Base-by-base conservation (phyloP, 2,797 vertebrate genomes). In the Leuciscus waleckii region DNA sequence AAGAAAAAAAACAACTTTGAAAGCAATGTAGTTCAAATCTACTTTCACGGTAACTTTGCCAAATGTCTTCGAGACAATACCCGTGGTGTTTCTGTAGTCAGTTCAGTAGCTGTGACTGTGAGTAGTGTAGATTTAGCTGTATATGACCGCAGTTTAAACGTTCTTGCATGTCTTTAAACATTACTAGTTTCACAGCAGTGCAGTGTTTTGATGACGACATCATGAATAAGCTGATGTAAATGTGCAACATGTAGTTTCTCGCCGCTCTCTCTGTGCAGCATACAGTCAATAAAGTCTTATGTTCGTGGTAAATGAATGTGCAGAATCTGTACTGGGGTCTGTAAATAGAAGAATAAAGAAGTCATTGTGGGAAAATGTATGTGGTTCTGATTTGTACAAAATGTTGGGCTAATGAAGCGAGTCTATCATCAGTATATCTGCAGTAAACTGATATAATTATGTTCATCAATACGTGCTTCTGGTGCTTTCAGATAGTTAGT, bases 91-190 rank as follows among this genome's bases (percentile, higher is more conserved):
- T 46, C 11, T 46, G 46, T 49, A 46, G 78, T 58, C 39, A 7
- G 54, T 69, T 17, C 83, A 67, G 32, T 83, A 74, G 68, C 80
- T 76, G 73, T 5, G n/a, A 54, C 80, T 76, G 73, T 5, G n/a
- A 61, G 78, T 88, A 85, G 85, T 80, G 46, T 81, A 90, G 83
- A 39, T 67, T 84, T 70, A 90, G 83, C 76, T 84, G 85, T 83
- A 78, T 88, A 90, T 77, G 90, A 75, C 88, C 43, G 9, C 54
- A 23, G 82, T 83, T 87, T 39, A 91, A 70, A 86, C 87, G 90
- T 86, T 91, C 79, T 85, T 95, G 95, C 95, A 96, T 96, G 95
- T 89, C 88, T 87, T 89, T 78, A 89, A 61, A 93, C 88, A 90
- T 86, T 90, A 85, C 91, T 46, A 91, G 90, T 91, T 84, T 83